Base-by-base conservation (phyloP, 2,888 invertebrate genomes). In the Allacma fusca region DNA sequence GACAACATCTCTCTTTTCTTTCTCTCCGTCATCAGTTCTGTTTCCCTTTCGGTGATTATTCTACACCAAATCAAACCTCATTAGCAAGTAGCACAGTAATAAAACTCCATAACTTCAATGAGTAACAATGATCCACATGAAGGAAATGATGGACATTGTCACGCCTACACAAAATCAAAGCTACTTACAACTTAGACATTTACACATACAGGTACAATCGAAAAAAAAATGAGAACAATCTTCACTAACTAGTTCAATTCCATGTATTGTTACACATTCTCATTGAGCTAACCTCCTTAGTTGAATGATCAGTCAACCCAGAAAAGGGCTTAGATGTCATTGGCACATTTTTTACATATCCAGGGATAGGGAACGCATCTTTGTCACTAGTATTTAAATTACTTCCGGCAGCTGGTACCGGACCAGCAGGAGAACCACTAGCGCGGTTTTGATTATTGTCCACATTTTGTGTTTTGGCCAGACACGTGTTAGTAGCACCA, bases 261-360 rank as follows among this genome's bases (percentile, higher is more conserved):
- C 34, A 34, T n/a, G n/a, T n/a, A n/a, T n/a, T n/a, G n/a, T n/a
- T n/a, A n/a, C n/a, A n/a, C n/a, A n/a, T n/a, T n/a, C n/a, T n/a
- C 7, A 62, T 62, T 9, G 24, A 19, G 24, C 13, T 2, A 72
- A 83, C 84, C 79, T 83, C 81, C 78, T 81, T 84, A 62, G 80
- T 78, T 70, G 79, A 76, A 80, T 83, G 82, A 78, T 84, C 83
- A 84, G 80, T 83, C 76, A 80, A 50, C 67, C 78, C 80, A 68
- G 84, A 83, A 70, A 83, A 83, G 78, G 84, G 82, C 80, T 84
- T 84, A 12, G 79, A 78, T 65, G 29, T 74, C 70, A 76, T 80
- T 84, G 84, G 84, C 84, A 84, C 84, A 78, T 73, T 72, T 81
- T 84, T 83, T 44, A 77, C 81, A 74, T 81, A 82, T 64, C 79